A percentile compares a stretch with the other conserved stretches of the same genome.
Conservation (phyloP, 2,113 vertebrate genomes). For the Rhodinocichla rosea region DNA sequence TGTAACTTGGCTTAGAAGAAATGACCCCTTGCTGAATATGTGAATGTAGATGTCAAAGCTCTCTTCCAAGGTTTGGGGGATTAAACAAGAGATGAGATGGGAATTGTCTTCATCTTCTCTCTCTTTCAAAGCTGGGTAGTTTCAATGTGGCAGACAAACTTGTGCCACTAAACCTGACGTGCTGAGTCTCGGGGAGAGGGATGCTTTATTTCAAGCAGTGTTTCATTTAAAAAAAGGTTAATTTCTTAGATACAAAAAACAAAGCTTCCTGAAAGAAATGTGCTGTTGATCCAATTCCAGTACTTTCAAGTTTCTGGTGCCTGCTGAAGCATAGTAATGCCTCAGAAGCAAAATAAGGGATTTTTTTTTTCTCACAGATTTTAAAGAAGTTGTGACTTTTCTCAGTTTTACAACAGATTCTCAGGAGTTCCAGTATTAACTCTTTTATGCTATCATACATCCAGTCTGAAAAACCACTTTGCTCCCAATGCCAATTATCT, state of each 20-base stretch:
- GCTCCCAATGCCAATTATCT: neutral
- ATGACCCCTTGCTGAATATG: neutral
- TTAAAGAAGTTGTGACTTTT: slow-evolving; percentile 34
- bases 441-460: neutral
- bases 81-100: neutral
- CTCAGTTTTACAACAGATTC: slow-evolving; percentile 7
- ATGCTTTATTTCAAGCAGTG: slow-evolving; percentile 11
- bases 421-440: slow-evolving; percentile 25
- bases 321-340: neutral
- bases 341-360: slow-evolving; percentile 2
- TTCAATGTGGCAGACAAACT: neutral
- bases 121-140: neutral
- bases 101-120: neutral
- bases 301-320: slow-evolving; percentile 20
- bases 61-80: neutral
- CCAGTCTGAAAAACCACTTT: slow-evolving; percentile 23
- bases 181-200: neutral
- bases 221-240: slow-evolving; percentile 26
- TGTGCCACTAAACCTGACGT: neutral
- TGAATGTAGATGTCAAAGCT: neutral
- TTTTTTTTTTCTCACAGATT: slow-evolving; percentile 16
- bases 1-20: neutral
- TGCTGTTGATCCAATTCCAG: slow-evolving; percentile 25
- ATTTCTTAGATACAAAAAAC: slow-evolving; percentile 11
- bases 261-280: neutral